Conservation (phyloP, 2,888 invertebrate species). For the Lasioglossum figueresi region DNA sequence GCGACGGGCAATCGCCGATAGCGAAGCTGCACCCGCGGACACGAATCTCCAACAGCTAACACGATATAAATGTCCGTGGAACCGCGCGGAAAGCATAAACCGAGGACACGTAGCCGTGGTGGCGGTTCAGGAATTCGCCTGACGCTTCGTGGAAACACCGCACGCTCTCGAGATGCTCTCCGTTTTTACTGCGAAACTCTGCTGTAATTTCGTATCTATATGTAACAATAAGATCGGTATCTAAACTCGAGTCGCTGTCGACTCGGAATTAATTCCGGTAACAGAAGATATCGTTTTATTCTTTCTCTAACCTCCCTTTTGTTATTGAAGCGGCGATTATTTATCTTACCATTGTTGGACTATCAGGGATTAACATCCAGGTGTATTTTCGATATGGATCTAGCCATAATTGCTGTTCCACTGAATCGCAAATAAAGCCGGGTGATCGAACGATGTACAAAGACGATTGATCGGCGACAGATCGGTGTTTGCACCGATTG, state of each 20-base stretch:
- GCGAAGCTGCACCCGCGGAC: constrained; percentile 16
- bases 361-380: neutral
- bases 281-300: neutral
- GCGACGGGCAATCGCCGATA: constrained; percentile 33
- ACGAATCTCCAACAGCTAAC: constrained; percentile 13
- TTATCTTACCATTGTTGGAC: neutral
- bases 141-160: neutral
- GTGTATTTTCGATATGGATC: neutral
- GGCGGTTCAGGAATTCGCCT: neutral
- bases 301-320: neutral
- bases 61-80: constrained; percentile 46
- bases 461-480: constrained; percentile 19
- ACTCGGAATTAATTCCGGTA: neutral
- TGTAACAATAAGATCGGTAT: neutral
- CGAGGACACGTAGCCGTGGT: neutral
- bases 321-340: neutral
- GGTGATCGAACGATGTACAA: neutral
- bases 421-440: neutral
- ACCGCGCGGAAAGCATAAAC: constrained; percentile 2
- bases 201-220: neutral
- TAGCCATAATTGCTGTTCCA: neutral
- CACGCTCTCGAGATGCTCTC: neutral
- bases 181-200: neutral
- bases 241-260: neutral
- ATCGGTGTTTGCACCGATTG: constrained; percentile 38